Conservation (phyloP, 2,888 invertebrate genomes). For the Scaeva pyrastri region DNA sequence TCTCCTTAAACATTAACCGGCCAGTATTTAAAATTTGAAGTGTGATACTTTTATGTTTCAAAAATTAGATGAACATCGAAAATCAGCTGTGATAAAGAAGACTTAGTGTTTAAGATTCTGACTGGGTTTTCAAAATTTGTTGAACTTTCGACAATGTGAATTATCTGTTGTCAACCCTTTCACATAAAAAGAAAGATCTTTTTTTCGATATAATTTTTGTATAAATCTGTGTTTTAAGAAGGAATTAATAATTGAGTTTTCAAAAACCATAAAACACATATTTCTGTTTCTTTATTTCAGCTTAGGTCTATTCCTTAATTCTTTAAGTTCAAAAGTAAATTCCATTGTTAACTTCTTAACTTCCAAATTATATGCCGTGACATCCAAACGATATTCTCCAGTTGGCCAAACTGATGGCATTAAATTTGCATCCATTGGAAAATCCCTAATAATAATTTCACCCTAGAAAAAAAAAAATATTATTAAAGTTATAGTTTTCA, state of each 20-base stretch:
- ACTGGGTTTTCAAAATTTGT: too few species aligned
- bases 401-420: neutral
- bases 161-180: too few species aligned
- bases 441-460: neutral
- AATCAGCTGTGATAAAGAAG: too few species aligned
- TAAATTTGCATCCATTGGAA: neutral
- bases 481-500: neutral
- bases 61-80: too few species aligned
- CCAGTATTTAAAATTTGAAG: too few species aligned
- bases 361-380: neutral
- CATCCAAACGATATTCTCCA: constrained; percentile 2
- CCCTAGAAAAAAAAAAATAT: neutral
- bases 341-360: neutral
- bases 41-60: too few species aligned
- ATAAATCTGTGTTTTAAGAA: too few species aligned
- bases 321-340: neutral
- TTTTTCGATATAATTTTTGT: too few species aligned
- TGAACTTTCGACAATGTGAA: too few species aligned
- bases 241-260: neutral
- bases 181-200: too few species aligned
- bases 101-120: too few species aligned
- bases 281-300: neutral
- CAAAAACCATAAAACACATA: neutral
- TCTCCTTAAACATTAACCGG: too few species aligned
- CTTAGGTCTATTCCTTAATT: neutral